Evolutionary conservation across 2,888 invertebrate genomes (phyloP), one percentile per base, ranked within the genome.

Genomic region (Ypsolopha scabrella): DNA sequence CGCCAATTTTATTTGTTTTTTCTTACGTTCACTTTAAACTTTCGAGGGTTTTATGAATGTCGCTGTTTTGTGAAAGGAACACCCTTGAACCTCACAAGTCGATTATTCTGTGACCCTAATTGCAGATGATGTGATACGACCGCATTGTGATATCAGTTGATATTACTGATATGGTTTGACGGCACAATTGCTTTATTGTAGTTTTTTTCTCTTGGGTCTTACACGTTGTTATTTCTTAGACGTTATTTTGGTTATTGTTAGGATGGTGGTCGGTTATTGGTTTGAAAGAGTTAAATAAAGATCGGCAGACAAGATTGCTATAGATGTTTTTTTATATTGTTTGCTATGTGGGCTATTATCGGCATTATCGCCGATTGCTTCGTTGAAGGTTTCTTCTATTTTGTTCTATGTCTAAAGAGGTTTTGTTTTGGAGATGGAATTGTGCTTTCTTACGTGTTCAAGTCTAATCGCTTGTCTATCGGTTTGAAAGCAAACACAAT

Each of bases 31-130:
- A 75, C 74, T 79, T 66, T 60, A 60, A 58, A 64, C 62, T 64
- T 73, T 76, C 78, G 70, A 77, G 82, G 80, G 82, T 64, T 75
- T 72, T 75, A 75, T 80, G 70, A 72, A 73, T 75, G 75, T 75
- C 63, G 72, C 68, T 72, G 71, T 77, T 64, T 73, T 73, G 70
- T 63, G 62, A 67, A 72, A 72, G 71, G 64, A 72, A 69, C 77
- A 72, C 80, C 79, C 73, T 78, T 73, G 75, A 74, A 77, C 78
- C 72, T 74, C 80, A 74, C 67, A 68, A 79, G 77, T 79, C 81
- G 81, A 82, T 85, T 85, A 83, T 82, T 75, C 13, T 70, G 69
- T 80, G 75, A 82, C 85, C 85, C 83, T 82, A 81, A 85, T 83
- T 83, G 80, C 68, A 80, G 85, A 85, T 86, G 83, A 81, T 79